phyloP scores from a whole-genome alignment of 1,140 invertebrate genomes.

The Solenopsis invicta region DNA sequence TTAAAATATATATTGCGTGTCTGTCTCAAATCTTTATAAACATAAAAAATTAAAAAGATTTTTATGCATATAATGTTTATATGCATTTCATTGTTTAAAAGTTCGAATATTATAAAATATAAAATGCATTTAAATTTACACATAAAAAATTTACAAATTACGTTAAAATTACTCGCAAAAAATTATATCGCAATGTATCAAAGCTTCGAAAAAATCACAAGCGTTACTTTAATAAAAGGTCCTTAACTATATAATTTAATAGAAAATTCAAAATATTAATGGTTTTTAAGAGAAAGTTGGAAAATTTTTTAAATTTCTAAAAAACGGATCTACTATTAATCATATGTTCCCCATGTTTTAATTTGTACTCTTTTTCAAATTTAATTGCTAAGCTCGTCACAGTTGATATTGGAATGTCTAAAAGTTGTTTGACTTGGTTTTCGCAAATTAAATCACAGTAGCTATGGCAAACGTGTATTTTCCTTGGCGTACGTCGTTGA shows the following conservation, averaged over 20 bases:
- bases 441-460: slow-evolving; percentile 45
- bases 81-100: neutral
- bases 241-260: neutral
- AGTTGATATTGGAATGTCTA: neutral
- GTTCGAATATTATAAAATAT: neutral
- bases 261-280: neutral
- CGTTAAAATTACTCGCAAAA: neutral
- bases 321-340: neutral
- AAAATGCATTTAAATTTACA: neutral
- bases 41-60: neutral
- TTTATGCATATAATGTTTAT: neutral
- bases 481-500: neutral
- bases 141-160: neutral
- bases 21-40: neutral
- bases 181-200: neutral
- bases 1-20: neutral
- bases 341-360: neutral
- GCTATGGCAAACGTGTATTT: neutral
- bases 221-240: neutral
- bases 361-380: neutral
- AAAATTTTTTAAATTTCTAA: neutral
- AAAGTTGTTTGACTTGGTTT: neutral
- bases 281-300: neutral
- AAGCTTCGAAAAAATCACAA: neutral
- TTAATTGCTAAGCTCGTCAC: neutral